Evolutionary conservation across 2,113 vertebrate genomes (phyloP).

Genomic region (Ariopsis seemanni): DNA sequence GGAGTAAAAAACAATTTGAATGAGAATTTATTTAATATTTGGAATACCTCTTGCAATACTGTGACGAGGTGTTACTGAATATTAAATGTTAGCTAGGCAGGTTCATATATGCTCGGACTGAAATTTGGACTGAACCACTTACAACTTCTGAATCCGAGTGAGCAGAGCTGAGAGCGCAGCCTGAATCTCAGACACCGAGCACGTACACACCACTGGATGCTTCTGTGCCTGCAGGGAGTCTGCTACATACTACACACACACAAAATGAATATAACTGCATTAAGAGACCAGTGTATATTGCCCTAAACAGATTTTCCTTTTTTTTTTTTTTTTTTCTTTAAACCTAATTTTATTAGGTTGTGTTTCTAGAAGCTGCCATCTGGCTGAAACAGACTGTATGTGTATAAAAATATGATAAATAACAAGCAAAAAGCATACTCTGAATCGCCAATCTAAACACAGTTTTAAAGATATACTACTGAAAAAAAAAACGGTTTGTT

Average conservation of each 20-base stretch:
- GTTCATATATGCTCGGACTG: too few species aligned
- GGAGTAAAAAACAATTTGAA: too few species aligned
- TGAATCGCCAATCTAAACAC: neutral
- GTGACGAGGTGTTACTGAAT: neutral
- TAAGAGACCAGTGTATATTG: conserved; percentile 3
- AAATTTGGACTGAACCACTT: conserved; percentile 61
- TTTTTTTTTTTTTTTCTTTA: neutral
- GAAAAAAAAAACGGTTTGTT: too few species aligned
- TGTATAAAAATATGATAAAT: conserved; percentile 3
- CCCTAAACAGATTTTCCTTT: neutral
- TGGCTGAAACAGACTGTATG: neutral
- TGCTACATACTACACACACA: conserved; percentile 75
- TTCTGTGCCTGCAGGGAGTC: conserved; percentile 85
- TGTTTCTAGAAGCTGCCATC: neutral
- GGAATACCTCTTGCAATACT: neutral
- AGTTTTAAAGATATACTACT: neutral
- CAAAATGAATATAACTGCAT: neutral
- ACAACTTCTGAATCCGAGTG: conserved; percentile 91
- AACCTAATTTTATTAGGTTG: neutral
- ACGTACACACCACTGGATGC: conserved; percentile 85
- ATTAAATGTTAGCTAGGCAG: neutral
- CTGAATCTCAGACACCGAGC: conserved; percentile 84
- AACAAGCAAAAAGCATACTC: neutral
- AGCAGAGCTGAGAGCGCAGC: conserved; percentile 83
- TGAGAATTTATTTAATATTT: too few species aligned